Base-by-base conservation (phyloP, 2,113 vertebrate species). In the Archocentrus centrarchus region DNA sequence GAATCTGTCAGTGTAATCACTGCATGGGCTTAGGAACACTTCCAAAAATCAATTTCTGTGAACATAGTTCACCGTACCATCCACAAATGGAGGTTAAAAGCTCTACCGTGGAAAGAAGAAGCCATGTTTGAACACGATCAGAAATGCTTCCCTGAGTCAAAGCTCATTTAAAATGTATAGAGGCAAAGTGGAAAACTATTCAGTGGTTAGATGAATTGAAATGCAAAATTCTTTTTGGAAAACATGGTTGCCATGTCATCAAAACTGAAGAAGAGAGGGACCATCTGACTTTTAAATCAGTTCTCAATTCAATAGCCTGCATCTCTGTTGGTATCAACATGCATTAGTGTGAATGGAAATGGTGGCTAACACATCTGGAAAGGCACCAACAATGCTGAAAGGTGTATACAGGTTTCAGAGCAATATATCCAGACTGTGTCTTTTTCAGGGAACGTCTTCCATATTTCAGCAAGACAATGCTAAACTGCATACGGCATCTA, bases 361-460 rank as follows among this genome's bases (percentile, higher is more conserved):
- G 39, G 39, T 8, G 10, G 10, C 9, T 39, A 11, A 11, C 39
- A 41, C 14, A 44, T 66, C 63, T 66, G 14, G 27, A 27, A 27
- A 27, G 27, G 27, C 27, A 27, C 27, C 27, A 27, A 27, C 63
- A 44, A 44, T 66, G 44, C 39, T 24, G 37, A 68, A 68, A 68
- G n/a, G 63, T 66, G 6, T 24, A 44, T 24, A 5, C 14, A 44
- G 44, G 14, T 39, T 68, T 27, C 3, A 27, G 27, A 27, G 27
- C 27, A 27, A 27, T 24, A 39, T 14, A 68, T 68, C 0, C 39
- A 68, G 39, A 15, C 41, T 0, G 9, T 15, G n/a, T 66, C n/a
- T 44, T 66, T 44, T 66, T 66, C 13, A 66, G 63, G 39, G 13
- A 10, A 44, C 13, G 39, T 44, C 37, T 37, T 37, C 5, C 37